Conservation (phyloP, 2,888 invertebrate species). For the Cryptosula pallasiana region DNA sequence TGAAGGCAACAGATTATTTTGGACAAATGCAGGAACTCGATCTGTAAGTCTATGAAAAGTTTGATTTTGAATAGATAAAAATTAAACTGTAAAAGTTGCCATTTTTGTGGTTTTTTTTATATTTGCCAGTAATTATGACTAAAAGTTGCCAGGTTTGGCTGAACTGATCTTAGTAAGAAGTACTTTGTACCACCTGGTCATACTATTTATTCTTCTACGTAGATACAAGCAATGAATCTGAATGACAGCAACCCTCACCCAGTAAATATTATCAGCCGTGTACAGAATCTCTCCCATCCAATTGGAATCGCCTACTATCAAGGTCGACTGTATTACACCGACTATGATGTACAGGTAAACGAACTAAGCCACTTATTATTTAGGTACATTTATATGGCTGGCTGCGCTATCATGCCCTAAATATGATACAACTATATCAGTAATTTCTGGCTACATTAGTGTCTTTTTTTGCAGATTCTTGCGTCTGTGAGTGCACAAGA, state of each 20-base stretch:
- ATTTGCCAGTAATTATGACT: no score
- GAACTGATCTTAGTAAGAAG: no score
- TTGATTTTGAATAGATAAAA: no score
- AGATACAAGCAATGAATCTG: slow-evolving; percentile 14
- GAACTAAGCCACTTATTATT: neutral
- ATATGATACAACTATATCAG: neutral
- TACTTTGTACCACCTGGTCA: neutral
- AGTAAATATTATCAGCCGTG: neutral
- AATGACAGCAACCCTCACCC: neutral
- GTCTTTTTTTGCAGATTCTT: neutral
- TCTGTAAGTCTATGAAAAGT: slow-evolving; percentile 15
- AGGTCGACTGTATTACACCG: slow-evolving; percentile 76
- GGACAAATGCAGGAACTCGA: slow-evolving; percentile 59
- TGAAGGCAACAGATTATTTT: slow-evolving; percentile 78
- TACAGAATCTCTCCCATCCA: slow-evolving; percentile 59
- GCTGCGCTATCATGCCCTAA: neutral
- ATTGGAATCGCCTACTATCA: slow-evolving; percentile 77
- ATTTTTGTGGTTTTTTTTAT: no score
- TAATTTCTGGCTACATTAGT: no score
- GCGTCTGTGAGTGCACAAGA: neutral
- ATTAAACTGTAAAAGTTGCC: no score
- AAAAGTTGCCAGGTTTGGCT: no score
- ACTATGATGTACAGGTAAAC: slow-evolving; percentile 70
- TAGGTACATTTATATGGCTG: no score
- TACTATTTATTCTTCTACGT: neutral